Percentiles rank a stretch among this genome's conserved stretches.
Conservation (phyloP, 2,888 invertebrate genomes). For the Aspidiotus rigidus region DNA sequence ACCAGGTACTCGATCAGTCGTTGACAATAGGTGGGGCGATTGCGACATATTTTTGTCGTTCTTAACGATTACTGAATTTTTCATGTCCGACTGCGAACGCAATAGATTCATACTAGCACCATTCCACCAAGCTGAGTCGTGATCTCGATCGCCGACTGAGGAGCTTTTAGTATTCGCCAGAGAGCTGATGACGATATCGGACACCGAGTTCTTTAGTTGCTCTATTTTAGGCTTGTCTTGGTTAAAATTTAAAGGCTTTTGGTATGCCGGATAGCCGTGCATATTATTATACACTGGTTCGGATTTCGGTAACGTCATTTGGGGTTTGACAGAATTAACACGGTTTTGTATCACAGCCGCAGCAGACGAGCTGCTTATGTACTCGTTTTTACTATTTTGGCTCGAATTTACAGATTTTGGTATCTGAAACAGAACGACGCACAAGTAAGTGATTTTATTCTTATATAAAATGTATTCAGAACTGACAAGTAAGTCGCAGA, state of each 20-base stretch:
- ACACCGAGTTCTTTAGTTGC: slow-evolving; percentile 6
- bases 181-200: slow-evolving; percentile 14
- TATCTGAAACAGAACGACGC: slow-evolving; percentile 11
- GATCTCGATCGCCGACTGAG: slow-evolving; percentile 7
- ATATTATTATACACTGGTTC: slow-evolving; percentile 7
- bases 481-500: too few relatives aligned
- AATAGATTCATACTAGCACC: neutral
- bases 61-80: slow-evolving; percentile 34
- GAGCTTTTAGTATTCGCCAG: slow-evolving; percentile 10
- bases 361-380: neutral
- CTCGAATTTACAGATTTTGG: slow-evolving; percentile 21
- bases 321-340: neutral
- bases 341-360: slow-evolving; percentile 16
- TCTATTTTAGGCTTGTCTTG: slow-evolving; percentile 3
- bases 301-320: slow-evolving; percentile 32
- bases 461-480: too few relatives aligned
- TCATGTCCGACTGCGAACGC: slow-evolving; percentile 14
- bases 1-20: neutral
- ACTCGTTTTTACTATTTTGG: slow-evolving; percentile 22
- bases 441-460: too few relatives aligned
- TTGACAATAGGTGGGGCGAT: neutral
- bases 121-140: neutral
- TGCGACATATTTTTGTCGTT: slow-evolving; percentile 25
- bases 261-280: slow-evolving; percentile 22
- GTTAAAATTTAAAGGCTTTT: slow-evolving; percentile 19